Evolutionary conservation across 2,888 invertebrate species (phyloP).

Genomic region (Sympetrum striolatum): DNA sequence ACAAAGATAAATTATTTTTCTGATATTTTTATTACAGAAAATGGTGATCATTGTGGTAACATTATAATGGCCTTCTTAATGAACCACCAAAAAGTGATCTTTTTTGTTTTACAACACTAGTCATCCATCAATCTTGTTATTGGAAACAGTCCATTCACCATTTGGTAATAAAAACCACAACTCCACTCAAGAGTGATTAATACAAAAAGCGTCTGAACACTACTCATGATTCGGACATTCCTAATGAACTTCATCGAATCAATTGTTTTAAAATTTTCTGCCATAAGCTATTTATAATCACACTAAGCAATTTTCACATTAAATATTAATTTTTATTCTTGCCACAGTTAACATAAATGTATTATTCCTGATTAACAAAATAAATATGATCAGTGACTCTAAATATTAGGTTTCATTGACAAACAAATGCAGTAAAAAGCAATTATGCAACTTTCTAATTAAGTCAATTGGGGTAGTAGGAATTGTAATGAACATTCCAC

Average conservation of each 20-base stretch:
- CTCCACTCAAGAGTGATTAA: conserved; percentile 36
- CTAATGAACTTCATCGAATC: conserved; percentile 38
- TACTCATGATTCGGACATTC: conserved; percentile 36
- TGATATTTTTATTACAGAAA: conserved; percentile 40
- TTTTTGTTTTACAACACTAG: conserved; percentile 19
- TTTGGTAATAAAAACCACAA: conserved; percentile 33
- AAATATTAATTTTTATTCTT: conserved; percentile 34
- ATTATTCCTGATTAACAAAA: conserved; percentile 8
- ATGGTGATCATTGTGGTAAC: conserved; percentile 19
- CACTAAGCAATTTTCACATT: conserved; percentile 37
- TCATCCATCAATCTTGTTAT: conserved; percentile 43
- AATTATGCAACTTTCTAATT: not conserved
- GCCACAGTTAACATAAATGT: conserved; percentile 3
- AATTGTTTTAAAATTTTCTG: conserved; percentile 30
- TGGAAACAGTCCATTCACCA: conserved; percentile 41
- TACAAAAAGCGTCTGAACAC: conserved; percentile 36
- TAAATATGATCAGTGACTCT: conserved; percentile 32
- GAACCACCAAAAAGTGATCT: not conserved
- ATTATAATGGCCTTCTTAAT: not conserved
- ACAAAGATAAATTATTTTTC: conserved; percentile 10
- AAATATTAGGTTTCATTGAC: conserved; percentile 14
- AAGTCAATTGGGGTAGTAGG: not conserved
- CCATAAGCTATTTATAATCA: conserved; percentile 39
- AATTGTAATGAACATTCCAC: conserved; percentile 22
- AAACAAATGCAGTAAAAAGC: conserved; percentile 18